These are phyloP conservation scores for human DNA, from an alignment of 2,113 vertebrate genomes.

Conservation along the genomic window GRCh38 chr21:29256501-29257000, in stretches of 20 bases:
- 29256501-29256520: background rate
- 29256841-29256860: background rate
- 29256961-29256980: background rate
- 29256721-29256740: background rate
- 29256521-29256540: background rate
- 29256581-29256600: background rate
- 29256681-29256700: background rate
- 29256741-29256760: background rate
- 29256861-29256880: background rate
- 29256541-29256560: background rate
- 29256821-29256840: background rate
- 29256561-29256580: background rate
- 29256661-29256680: background rate
- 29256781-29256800: background rate
- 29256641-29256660: background rate
- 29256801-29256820: background rate
- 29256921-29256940: background rate
- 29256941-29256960: background rate
- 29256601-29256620: constrained; percentile 1
- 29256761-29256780: background rate
- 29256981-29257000: background rate
- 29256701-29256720: background rate
- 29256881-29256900: background rate
- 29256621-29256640: background rate
- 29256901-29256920: background rate